Base-by-base conservation (phyloP, 2,888 invertebrate species). In the Ennomos erosarius region DNA sequence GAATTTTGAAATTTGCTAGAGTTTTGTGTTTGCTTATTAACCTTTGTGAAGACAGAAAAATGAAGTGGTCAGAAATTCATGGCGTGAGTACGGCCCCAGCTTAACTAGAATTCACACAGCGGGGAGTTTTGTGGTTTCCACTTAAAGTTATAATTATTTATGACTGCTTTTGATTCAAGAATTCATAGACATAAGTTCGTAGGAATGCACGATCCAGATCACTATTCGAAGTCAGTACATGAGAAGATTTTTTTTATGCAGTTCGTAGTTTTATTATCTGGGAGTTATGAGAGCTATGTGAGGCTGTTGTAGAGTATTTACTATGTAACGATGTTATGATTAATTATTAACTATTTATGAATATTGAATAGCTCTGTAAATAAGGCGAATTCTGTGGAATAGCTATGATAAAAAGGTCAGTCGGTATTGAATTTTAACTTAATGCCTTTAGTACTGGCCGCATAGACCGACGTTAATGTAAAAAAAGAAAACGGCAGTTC, bases 101-200 rank as follows among this genome's bases (percentile, higher is more conserved):
- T 13, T 33, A 36, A 34, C 40, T 6, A 48, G 50, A 74, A 74
- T 73, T 70, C 67, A 64, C 73, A 11, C 70, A 71, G 73, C 70
- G 45, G 73, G 73, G 69, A 68, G 75, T 69, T 69, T 70, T 39
- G 62, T 62, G 59, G 61, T 67, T 34, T 56, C 64, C 62, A 59
- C 63, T 68, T 60, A 66, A 63, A 44, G 60, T 50, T 64, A 69
- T 76, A 77, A 80, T 78, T 78, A 75, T 78, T 75, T 80, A 81
- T 82, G 81, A 79, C 74, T 77, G 65, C 71, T 71, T 71, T 69
- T 62, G 63, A 68, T 71, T 74, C 72, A 70, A 78, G 78, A 81
- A 82, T 78, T 71, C 67, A 69, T 71, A 65, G 65, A 42, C 13
- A 45, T 40, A 46, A 43, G 71, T 70, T 71, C 72, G 51, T 50